These are phyloP conservation scores for Pomatostomus ruficeps DNA, from an alignment of 2,113 vertebrate species.

Conservation along the genomic window DNA sequence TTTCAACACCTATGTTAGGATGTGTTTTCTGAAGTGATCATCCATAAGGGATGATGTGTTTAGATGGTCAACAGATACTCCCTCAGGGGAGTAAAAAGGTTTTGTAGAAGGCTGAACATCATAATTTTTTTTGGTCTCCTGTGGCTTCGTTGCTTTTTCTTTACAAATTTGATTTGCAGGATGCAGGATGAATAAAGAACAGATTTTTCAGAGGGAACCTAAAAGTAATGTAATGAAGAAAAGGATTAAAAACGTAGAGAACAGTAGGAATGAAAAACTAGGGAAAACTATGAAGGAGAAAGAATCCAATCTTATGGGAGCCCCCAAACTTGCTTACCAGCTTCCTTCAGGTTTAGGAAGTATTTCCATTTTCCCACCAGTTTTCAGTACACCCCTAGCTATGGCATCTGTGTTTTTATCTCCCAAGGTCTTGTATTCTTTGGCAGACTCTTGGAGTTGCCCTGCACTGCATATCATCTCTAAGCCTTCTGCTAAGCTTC, in stretches of 20 bases:
- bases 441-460: constrained; percentile 36
- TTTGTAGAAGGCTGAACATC: background rate
- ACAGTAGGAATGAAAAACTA: background rate
- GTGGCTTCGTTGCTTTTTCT: background rate
- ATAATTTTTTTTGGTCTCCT: background rate
- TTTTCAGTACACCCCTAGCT: constrained; percentile 32
- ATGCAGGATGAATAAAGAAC: background rate
- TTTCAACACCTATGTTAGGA: background rate
- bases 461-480: background rate
- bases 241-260: background rate
- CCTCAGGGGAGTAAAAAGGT: background rate
- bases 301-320: background rate
- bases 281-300: background rate
- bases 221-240: background rate
- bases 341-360: background rate
- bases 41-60: background rate
- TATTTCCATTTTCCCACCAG: constrained; percentile 15
- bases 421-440: constrained; percentile 43
- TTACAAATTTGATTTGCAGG: background rate
- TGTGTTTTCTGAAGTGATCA: background rate
- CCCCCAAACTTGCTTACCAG: background rate
- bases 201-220: background rate
- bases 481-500: constrained; percentile 44
- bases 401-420: constrained; percentile 48
- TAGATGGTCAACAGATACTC: background rate